Base-by-base conservation (phyloP, 23 tunicate species). In the Phallusia fumigata region DNA sequence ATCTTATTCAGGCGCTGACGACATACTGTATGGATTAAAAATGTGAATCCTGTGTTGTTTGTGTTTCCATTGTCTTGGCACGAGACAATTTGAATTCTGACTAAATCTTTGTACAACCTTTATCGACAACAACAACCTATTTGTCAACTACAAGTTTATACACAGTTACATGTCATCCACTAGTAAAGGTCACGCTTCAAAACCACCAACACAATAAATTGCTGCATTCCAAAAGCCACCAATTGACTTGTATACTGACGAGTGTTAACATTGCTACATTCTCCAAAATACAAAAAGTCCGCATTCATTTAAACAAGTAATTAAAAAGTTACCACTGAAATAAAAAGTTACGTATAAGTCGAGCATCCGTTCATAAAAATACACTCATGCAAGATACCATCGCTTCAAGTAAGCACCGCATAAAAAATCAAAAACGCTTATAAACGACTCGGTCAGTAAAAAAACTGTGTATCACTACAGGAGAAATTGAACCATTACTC, bases 131-230 rank as follows among this genome's bases (percentile, higher is more conserved):
- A n/a, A n/a, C n/a, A n/a, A n/a, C n/a, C n/a, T n/a, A n/a, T n/a
- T n/a, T 58, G 69, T 58, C 69, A 58, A 58, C 69, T 58, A 58
- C 69, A 58, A 21, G 69, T 58, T 58, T 58, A 24, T 58, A 58
- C 69, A 58, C 69, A 58, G 28, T 58, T 24, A 40, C 47, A 40
- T 16, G 28, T 21, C 28, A 13, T 22, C 15, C 26, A 5, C 8
- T 13, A 58, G 28, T 6, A 13, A 58, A 58, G 28, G 26, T 6
- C 13, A 21, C 69, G 16, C 69, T 58, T 58, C 69, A 58, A 58
- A 21, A 58, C 28, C 28, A 58, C 11, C 69, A n/a, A 22, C 26
- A 24, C 28, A 58, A 58, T 6, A 58, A 58, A 58, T 21, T 21
- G 28, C 69, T 58, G 3, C 69, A 58, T 58, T 58, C 10, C 47